Percentiles rank a stretch among this genome's conserved stretches.
phyloP scores from a whole-genome alignment of 2,113 vertebrate genomes.

The Oceanites oceanicus region DNA sequence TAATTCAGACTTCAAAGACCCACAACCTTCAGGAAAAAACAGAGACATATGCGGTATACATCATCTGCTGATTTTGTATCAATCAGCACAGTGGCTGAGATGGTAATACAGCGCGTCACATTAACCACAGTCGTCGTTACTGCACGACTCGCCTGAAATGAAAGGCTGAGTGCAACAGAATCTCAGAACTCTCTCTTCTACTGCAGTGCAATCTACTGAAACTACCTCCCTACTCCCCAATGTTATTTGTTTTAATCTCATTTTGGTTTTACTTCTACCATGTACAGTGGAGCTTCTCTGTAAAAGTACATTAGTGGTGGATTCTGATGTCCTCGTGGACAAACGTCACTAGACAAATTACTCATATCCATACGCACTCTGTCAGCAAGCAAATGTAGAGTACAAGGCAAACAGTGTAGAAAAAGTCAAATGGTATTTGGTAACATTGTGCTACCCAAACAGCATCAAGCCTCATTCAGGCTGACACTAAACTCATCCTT shows the following conservation, averaged over 20 bases:
- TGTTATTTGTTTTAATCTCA: background rate
- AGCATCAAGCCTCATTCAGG: background rate
- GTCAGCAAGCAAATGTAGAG: background rate
- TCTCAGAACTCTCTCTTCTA: background rate
- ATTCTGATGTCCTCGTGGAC: background rate
- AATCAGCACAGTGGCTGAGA: background rate
- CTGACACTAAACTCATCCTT: background rate
- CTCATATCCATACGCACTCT: background rate
- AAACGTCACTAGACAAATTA: background rate
- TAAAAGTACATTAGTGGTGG: background rate
- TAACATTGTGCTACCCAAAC: background rate
- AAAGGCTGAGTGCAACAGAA: background rate
- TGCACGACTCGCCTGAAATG: background rate
- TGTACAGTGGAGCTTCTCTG: background rate
- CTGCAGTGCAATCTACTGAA: background rate
- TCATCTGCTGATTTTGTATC: background rate
- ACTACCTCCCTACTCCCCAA: background rate
- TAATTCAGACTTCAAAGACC: constrained; percentile 31
- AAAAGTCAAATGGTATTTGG: background rate
- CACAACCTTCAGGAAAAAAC: background rate
- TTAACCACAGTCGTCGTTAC: background rate
- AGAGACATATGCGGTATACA: background rate
- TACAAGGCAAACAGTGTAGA: background rate
- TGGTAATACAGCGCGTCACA: background rate
- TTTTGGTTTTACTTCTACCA: background rate